Percentiles rank a stretch among this genome's conserved stretches.
Evolutionary conservation across 2,113 vertebrate species (phyloP).

Genomic region (Melanostigma gelatinosum): DNA sequence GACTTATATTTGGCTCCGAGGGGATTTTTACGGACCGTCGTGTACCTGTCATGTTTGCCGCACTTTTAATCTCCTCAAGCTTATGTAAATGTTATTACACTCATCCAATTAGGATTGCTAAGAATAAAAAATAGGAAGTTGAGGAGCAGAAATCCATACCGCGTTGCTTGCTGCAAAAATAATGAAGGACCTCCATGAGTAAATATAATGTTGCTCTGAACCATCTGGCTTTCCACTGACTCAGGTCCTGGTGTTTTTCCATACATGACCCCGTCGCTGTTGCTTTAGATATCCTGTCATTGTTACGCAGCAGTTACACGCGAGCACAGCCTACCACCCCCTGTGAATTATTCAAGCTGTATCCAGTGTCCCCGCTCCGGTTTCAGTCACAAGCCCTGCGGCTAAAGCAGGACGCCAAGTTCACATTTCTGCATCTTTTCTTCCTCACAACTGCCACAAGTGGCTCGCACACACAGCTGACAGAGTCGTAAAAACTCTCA

Average conservation of each 20-base stretch:
- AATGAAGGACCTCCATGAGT: background rate
- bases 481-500: background rate
- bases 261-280: conserved; percentile 35
- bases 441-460: conserved; percentile 55
- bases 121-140: background rate
- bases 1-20: conserved; percentile 12
- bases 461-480: conserved; percentile 52
- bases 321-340: conserved; percentile 8
- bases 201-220: conserved; percentile 26
- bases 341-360: conserved; percentile 77
- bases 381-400: conserved; percentile 66
- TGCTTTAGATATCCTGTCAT: conserved; percentile 77
- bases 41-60: background rate
- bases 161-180: background rate
- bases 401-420: conserved; percentile 41
- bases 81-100: conserved; percentile 15
- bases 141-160: background rate
- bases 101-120: conserved; percentile 24
- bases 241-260: conserved; percentile 63
- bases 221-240: conserved; percentile 56
- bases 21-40: background rate
- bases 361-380: conserved; percentile 68
- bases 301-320: conserved; percentile 62
- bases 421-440: conserved; percentile 64
- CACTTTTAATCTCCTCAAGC: conserved; percentile 6